Conservation (phyloP, 2,113 vertebrate genomes). For the Lontra canadensis region DNA sequence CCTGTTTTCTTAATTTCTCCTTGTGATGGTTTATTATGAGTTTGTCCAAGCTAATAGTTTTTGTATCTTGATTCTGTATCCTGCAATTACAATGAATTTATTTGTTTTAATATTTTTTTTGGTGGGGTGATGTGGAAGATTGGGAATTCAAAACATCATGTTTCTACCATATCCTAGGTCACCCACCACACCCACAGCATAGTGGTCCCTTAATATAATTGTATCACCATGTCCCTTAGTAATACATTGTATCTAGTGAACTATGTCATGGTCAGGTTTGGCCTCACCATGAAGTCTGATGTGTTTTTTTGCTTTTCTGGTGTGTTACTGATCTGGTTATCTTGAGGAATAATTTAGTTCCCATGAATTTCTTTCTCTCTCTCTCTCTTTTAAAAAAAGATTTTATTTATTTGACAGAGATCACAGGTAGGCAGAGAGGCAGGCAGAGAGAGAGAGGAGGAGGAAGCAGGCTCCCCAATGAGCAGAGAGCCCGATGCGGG, state of each 20-base stretch:
- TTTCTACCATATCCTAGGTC: neutral
- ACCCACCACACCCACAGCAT: neutral
- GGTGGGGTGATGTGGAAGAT: neutral
- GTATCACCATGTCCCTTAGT: neutral
- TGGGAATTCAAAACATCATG: neutral
- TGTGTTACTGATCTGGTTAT: neutral
- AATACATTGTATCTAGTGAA: neutral
- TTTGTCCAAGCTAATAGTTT: neutral
- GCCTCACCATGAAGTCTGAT: neutral
- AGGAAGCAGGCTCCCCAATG: no score
- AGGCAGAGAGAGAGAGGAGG: no score
- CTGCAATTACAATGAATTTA: neutral
- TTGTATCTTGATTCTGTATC: neutral
- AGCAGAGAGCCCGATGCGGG: no score
- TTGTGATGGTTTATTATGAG: neutral
- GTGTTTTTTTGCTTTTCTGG: neutral
- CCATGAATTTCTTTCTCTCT: neutral
- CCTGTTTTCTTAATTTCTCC: neutral
- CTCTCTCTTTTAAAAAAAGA: no score
- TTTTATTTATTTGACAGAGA: no score
- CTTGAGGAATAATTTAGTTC: neutral
- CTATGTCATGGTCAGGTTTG: neutral
- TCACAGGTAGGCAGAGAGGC: no score
- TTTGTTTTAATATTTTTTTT: neutral
- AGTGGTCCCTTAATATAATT: neutral